phyloP scores from a whole-genome alignment of 1,140 invertebrate species.

The Cherax quadricarinatus region DNA sequence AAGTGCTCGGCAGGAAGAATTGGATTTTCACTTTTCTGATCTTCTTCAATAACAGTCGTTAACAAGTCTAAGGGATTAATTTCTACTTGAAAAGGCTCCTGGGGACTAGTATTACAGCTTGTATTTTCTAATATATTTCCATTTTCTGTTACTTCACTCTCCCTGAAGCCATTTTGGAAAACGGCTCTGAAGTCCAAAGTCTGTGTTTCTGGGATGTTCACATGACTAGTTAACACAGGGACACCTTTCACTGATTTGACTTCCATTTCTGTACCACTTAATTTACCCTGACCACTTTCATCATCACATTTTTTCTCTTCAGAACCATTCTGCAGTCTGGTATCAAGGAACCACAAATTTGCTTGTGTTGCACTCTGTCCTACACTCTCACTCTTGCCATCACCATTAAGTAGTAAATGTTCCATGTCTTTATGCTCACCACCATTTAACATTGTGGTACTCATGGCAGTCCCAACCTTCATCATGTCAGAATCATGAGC shows the following conservation, averaged over 20 bases:
- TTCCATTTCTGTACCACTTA: neutral
- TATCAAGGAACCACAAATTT: neutral
- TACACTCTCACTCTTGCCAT: conserved; percentile 16
- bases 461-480: neutral
- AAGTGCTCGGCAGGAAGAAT: conserved; percentile 71
- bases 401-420: conserved; percentile 27
- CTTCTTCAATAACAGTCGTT: conserved; percentile 70
- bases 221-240: neutral
- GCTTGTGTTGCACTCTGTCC: neutral
- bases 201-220: neutral
- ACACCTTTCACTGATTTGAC: neutral
- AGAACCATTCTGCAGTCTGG: neutral
- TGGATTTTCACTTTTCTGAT: conserved; percentile 67
- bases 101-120: neutral
- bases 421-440: conserved; percentile 24
- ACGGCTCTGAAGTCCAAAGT: neutral
- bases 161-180: neutral
- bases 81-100: conserved; percentile 49
- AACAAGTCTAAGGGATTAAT: conserved; percentile 69
- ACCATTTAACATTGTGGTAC: conserved; percentile 15
- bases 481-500: conserved; percentile 56
- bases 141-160: neutral
- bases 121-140: neutral
- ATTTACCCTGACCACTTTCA: neutral
- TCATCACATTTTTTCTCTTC: conserved; percentile 8